Base-by-base conservation (phyloP, 2,888 invertebrate species). In the Podabrus alpinus region DNA sequence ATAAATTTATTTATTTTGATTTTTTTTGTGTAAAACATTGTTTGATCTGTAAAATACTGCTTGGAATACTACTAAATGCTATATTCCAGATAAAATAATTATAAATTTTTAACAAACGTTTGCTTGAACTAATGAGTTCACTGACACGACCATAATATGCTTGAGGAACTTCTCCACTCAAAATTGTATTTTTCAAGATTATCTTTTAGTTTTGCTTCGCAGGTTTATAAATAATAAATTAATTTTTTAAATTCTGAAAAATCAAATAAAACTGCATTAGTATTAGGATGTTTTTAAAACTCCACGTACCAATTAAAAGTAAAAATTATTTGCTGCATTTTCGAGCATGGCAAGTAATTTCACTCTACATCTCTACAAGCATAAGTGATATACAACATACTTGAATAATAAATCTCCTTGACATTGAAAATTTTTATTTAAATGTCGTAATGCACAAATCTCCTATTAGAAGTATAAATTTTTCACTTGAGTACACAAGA, bases 401-500 rank as follows among this genome's bases (percentile, higher is more conserved):
- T 45, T 45, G 2, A 45, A 45, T 45, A n/a, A 45, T 13, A 45
- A 45, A 64, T 64, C 15, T 9, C 62, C 62, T 64, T 64, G 62
- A n/a, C 62, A 64, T 64, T 64, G 62, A 64, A 64, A 64, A 64
- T 5, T 64, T 64, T 61, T 64, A 45, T 64, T 19, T 11, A 64
- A 64, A 64, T 21, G 9, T 64, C 21, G n/a, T 21, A 21, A 64
- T 64, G 15, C 21, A 64, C 21, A 64, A 64, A 21, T 21, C n/a
- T n/a, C n/a, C n/a, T n/a, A 64, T 64, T 21, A 64, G 13, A 19
- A 21, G 17, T 64, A 21, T 19, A 64, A 64, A 19, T 15, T 75
- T 75, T 75, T 75, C 75, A 75, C 72, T 66, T 75, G 75, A 75
- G 72, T 75, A 69, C 75, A 75, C 72, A 71, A 69, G 71, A 61